Evolutionary conservation across 2,888 invertebrate species (phyloP), one percentile per base, ranked within the genome.

Genomic region (Chloroclysta siterata): DNA sequence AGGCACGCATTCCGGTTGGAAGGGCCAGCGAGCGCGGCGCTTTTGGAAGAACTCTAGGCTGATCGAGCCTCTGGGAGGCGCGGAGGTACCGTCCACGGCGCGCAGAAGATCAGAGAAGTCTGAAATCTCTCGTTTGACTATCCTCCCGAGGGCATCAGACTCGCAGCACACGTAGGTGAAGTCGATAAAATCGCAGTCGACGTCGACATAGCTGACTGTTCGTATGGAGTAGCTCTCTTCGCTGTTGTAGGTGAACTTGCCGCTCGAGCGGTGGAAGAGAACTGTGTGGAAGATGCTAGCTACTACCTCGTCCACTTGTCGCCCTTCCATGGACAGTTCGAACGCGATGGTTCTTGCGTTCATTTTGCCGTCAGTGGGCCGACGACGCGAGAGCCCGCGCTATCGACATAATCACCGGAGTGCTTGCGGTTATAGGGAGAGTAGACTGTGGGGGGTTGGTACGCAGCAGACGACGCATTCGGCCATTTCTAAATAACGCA

Each of bases 121-220:
- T 17, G 95, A 95, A 66, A 97, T 96, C 83, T 96, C 97, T 66
- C 94, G 95, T 83, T 95, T 97, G 74, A 96, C 94, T 72, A 93
- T 95, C 76, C 94, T 95, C 69, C 95, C 95, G 50, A 98, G 93
- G 57, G 93, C 93, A n/a, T 95, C 94, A 39, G 98, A 98, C 70
- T 97, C 96, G 90, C 98, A 98, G 86, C 98, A 97, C 29, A 98
- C 99, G 90, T 99, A 99, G 7, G 99, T 99, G 85, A 99, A 96
- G 90, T 99, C 99, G 78, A 99, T 97, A 85, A 98, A 98, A 89
- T 99, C 98, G 93, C 99, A 99, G 89, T 99, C 98, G 42, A 99
- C 97, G 89, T 99, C 99, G 74, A 97, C 96, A 82, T 98, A 97
- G 71, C 99, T 99, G 59, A 99, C 95, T 0, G 98, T 98, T 55